Conservation (phyloP, 53 echinoderm and acorn worm genomes). For the Mesocentrotus franciscanus region DNA sequence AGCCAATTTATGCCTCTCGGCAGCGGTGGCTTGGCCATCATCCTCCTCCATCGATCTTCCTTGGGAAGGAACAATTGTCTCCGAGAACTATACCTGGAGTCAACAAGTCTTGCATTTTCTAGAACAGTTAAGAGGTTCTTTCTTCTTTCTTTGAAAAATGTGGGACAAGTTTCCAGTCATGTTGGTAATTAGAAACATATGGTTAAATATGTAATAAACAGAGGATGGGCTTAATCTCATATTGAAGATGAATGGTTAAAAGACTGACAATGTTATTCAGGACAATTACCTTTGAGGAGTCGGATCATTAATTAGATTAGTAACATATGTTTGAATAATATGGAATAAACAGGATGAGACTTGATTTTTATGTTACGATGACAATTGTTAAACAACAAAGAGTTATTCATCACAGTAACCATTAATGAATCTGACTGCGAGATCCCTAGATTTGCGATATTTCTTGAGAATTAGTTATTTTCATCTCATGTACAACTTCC, state of each 20-base stretch:
- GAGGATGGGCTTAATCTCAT: background rate
- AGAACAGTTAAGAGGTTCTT: background rate
- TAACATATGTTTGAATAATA: background rate
- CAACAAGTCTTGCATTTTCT: background rate
- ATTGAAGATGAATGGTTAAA: background rate
- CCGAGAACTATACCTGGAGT: background rate
- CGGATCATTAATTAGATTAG: background rate
- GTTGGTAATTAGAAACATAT: background rate
- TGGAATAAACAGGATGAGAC: too few relatives aligned
- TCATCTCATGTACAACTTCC: too few relatives aligned
- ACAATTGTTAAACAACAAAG: too few relatives aligned
- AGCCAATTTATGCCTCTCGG: background rate
- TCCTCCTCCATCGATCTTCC: background rate
- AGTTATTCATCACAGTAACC: too few relatives aligned
- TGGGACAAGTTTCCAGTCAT: background rate
- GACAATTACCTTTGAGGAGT: background rate
- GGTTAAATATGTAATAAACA: background rate
- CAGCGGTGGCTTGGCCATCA: background rate
- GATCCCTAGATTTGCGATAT: too few relatives aligned
- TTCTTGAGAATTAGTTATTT: too few relatives aligned
- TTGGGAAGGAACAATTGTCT: background rate
- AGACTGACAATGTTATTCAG: background rate
- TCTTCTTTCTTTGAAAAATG: background rate
- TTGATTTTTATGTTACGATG: too few relatives aligned
- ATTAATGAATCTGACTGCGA: too few relatives aligned